Base-by-base conservation (phyloP, 2,888 invertebrate genomes). In the Cryptocephalus moraei region DNA sequence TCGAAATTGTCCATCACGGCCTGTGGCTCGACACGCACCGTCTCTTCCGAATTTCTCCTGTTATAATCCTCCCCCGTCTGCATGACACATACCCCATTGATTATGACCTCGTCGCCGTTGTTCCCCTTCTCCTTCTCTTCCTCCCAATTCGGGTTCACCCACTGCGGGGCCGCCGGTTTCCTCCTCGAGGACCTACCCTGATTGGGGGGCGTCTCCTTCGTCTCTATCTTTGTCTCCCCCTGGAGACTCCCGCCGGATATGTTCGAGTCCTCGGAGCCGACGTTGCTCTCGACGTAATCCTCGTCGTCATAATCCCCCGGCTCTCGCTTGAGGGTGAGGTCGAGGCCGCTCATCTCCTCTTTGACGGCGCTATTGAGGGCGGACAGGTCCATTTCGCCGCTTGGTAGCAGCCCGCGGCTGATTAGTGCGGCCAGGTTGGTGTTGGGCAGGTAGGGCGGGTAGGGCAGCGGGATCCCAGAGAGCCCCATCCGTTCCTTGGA, bases 111-210 rank as follows among this genome's bases (percentile, higher is more conserved):
- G 62, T 85, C 85, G 69, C 75, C 64, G 68, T 76, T 75, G 71
- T 74, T 63, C 68, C 76, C 74, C 56, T 76, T 75, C 56, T 78
- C 79, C 45, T 71, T 71, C 47, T 74, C 74, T 64, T 86, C 87
- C 63, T 87, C 87, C 88, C 89, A 89, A 60, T 91, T 91, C 8
- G 95, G 95, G 70, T 94, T 94, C 4, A 95, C 92, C 92, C 95
- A 94, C 72, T 96, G 94, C 1, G 96, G 95, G 45, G 94, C 93
- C 1, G 92, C 93, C 1, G 94, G 92, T 74, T 96, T 96, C 62
- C 95, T 79, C 53, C 92, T 74, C 47, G 84, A 88, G 41, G 80
- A 77, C 60, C 82, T 60, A 1, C 69, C 64, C 50, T 62, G 63
- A 43, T 64, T 70, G 45, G 57, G 47, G 31, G 65, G 65, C 40